Evolutionary conservation across 2,797 vertebrate species (phyloP), one percentile per base, ranked within the genome.

Genomic region (Cyclura pinguis): DNA sequence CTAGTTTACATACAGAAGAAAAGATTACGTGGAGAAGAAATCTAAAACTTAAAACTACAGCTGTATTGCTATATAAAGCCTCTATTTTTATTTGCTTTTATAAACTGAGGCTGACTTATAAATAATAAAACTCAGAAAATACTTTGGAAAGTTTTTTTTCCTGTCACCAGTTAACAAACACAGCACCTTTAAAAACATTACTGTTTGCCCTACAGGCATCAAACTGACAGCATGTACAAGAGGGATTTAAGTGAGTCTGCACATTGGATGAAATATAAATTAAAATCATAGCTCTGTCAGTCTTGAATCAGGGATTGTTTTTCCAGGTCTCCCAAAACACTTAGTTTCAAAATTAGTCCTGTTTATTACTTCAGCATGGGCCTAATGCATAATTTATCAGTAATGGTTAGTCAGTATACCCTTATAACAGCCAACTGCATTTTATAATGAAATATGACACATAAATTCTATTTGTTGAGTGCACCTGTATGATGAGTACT

Each of bases 251-350:
- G 96, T 80, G 93, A 96, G 94, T 90, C 91, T 84, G 92, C 90
- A 84, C 67, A 91, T 88, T 93, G 95, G 95, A 96, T 96, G 96
- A 97, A 96, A 96, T 96, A 96, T 93, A 97, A 97, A 98, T 97
- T 97, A 97, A 97, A 97, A 97, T 96, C 96, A 97, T 91, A 95
- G 94, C 95, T 96, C 96, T 96, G 96, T 96, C 97, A 96, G 94
- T 97, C 95, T 95, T 90, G 91, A 96, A 96, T 96, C 92, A 85
- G 10, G 67, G 95, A 97, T 95, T 97, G 95, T 96, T 97, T 97
- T 95, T 96, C 92, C 93, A 96, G 95, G 93, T 96, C 93, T 97
- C 96, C 94, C 96, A 93, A 97, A 97, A 97, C 84, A 89, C 93
- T 95, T 95, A 91, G 95, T 96, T 96, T 96, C 96, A 97, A 47